Conservation (phyloP, 2,888 invertebrate species). For the Nymphalis c-album region DNA sequence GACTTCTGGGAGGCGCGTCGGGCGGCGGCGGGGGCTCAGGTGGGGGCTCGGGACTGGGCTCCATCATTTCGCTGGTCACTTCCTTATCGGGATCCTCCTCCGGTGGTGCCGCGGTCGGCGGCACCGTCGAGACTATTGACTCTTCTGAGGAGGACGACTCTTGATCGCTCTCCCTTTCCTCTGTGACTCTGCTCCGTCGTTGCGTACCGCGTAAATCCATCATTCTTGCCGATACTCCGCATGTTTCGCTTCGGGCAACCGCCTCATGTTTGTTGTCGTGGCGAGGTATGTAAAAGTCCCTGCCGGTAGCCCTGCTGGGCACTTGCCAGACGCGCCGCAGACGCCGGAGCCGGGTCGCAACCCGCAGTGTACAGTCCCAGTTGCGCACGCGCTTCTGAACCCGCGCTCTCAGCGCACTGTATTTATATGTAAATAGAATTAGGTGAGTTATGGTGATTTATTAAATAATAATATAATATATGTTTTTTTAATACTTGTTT, state of each 20-base stretch:
- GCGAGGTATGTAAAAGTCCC: neutral
- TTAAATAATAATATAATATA: constrained; percentile 54
- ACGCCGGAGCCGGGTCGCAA: constrained; percentile 27
- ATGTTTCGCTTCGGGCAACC: too few species aligned
- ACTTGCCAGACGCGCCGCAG: constrained; percentile 18
- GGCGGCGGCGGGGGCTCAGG: constrained; percentile 82
- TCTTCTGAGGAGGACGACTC: constrained; percentile 74
- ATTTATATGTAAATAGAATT: constrained; percentile 80
- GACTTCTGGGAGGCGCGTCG: constrained; percentile 78
- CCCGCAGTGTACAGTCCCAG: constrained; percentile 63
- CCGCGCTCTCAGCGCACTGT: constrained; percentile 48
- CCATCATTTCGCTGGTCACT: constrained; percentile 73
- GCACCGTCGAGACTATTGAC: constrained; percentile 72
- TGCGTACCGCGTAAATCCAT: constrained; percentile 25
- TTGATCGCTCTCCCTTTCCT: constrained; percentile 46
- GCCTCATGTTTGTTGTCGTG: neutral
- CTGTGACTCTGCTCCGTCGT: constrained; percentile 32
- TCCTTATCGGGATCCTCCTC: constrained; percentile 75
- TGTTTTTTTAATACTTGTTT: constrained; percentile 51
- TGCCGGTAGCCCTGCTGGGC: constrained; percentile 21
- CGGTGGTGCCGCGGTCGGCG: constrained; percentile 62
- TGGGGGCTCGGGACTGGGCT: constrained; percentile 74
- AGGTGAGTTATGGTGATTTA: constrained; percentile 72
- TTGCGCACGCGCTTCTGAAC: constrained; percentile 43
- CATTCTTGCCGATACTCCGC: constrained; percentile 19